Evolutionary conservation across 2,888 invertebrate genomes (phyloP).

Genomic region (Sipunculus nudus): DNA sequence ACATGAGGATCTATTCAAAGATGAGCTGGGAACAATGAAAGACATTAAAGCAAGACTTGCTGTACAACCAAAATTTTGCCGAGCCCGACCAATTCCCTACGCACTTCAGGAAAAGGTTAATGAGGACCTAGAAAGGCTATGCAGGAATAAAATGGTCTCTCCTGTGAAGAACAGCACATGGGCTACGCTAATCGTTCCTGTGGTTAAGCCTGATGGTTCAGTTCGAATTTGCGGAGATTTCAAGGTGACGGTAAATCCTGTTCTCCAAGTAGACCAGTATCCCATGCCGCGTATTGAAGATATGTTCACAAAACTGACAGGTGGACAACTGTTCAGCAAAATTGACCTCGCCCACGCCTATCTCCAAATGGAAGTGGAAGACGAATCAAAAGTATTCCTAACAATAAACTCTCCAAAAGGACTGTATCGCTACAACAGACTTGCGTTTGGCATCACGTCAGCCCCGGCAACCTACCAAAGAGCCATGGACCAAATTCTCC

Average conservation of each 20-base stretch:
- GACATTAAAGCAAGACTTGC: no score
- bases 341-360: constrained; percentile 3
- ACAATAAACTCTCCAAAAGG: constrained; percentile 1
- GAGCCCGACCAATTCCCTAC: neutral
- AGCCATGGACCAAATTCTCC: neutral
- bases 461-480: neutral
- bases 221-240: neutral
- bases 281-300: constrained; percentile 1
- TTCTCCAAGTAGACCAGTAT: neutral
- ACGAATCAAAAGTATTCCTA: neutral
- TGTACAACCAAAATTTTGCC: neutral
- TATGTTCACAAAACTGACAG: neutral
- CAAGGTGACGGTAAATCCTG: constrained; percentile 6
- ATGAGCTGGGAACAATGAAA: no score
- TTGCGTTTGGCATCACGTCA: neutral
- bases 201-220: neutral
- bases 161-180: neutral
- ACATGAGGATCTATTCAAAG: no score
- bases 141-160: neutral
- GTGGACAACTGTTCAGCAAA: neutral
- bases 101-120: neutral
- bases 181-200: neutral
- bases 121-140: neutral
- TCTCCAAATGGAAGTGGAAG: neutral
- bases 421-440: neutral